A percentile compares a stretch with the other conserved stretches of the same genome.
phyloP scores from a whole-genome alignment of 2,888 invertebrate genomes.

The Troilus luridus region DNA sequence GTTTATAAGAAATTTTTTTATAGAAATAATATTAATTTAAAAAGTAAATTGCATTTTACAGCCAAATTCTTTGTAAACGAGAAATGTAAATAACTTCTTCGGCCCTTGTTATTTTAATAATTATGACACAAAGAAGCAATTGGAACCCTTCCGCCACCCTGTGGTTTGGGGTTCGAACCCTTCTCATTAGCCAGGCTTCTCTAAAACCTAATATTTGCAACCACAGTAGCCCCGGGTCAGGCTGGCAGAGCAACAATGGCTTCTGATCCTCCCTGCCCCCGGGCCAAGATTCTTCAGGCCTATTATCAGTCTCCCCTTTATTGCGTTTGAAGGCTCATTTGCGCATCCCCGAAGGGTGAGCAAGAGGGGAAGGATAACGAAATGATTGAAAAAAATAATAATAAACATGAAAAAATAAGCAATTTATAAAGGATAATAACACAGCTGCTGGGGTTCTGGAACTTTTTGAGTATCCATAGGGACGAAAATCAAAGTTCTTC shows the following conservation, averaged over 20 bases:
- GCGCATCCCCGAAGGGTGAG: constrained; percentile 17
- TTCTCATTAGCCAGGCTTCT: not conserved
- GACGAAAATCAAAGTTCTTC: too few relatives aligned
- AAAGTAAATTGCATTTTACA: too few relatives aligned
- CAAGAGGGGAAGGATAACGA: not conserved
- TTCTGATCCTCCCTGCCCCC: not conserved
- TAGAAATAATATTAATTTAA: too few relatives aligned
- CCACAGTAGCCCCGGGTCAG: constrained; percentile 10
- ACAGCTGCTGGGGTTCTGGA: not conserved
- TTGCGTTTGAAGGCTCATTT: constrained; percentile 48
- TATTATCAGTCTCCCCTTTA: constrained; percentile 24
- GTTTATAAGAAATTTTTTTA: too few relatives aligned
- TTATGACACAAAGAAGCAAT: not conserved
- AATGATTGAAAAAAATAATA: not conserved
- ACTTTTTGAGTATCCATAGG: too few relatives aligned
- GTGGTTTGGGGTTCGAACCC: not conserved
- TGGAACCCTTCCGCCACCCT: not conserved
- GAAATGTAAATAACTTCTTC: too few relatives aligned
- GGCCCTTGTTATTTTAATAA: not conserved
- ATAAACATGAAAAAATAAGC: not conserved
- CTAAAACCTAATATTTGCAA: constrained; percentile 4
- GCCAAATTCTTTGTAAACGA: too few relatives aligned
- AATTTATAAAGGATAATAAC: constrained; percentile 16
- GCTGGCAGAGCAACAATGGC: not conserved
- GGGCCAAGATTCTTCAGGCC: not conserved